Conservation (phyloP, 1,140 invertebrate species). For the Lepidurus arcticus region DNA sequence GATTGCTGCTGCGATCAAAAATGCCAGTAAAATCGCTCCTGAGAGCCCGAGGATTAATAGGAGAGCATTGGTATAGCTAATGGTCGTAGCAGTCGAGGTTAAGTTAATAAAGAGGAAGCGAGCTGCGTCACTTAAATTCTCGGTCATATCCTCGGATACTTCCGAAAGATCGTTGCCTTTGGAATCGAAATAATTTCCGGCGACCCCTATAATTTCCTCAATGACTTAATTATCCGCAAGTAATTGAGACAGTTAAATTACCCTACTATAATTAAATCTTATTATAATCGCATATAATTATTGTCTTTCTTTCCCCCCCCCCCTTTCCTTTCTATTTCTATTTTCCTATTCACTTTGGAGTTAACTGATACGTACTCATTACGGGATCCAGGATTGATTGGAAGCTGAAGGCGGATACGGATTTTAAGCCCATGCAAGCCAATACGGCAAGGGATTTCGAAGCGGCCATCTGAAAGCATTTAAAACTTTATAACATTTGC, state of each 20-base stretch:
- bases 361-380: neutral
- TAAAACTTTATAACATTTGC: neutral
- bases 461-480: neutral
- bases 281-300: too few relatives aligned
- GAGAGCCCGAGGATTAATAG: conserved; percentile 28
- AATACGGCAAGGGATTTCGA: neutral
- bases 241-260: neutral
- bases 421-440: neutral
- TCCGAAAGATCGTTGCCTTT: neutral
- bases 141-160: conserved; percentile 15
- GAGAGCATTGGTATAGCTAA: conserved; percentile 29
- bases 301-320: too few relatives aligned
- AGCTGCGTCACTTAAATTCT: conserved; percentile 19
- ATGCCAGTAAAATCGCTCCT: conserved; percentile 20
- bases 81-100: conserved; percentile 11
- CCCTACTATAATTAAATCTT: too few relatives aligned
- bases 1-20: conserved; percentile 6
- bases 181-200: neutral
- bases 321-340: neutral
- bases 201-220: neutral
- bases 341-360: neutral
- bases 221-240: neutral
- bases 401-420: conserved; percentile 5
- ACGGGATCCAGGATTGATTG: conserved; percentile 8
- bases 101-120: conserved; percentile 27